These are phyloP conservation scores for Leucania comma DNA, from an alignment of 2,888 invertebrate species.

Conservation along the genomic window DNA sequence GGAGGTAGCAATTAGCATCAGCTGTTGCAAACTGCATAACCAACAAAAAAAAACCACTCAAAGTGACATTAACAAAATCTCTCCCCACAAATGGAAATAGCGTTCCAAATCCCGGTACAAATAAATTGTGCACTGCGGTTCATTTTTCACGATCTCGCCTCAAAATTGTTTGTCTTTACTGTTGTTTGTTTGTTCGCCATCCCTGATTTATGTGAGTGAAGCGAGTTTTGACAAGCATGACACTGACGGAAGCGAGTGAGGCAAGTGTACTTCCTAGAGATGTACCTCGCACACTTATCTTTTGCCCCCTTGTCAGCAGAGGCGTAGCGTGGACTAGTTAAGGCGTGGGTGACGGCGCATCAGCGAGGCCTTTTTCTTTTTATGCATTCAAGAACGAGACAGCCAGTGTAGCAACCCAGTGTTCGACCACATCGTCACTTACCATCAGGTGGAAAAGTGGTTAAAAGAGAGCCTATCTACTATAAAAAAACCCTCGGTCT, in stretches of 20 bases:
- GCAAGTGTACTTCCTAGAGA: conserved; percentile 49
- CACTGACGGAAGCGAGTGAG: conserved; percentile 63
- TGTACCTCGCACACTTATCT: conserved; percentile 57
- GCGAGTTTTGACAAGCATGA: conserved; percentile 64
- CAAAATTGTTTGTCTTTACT: conserved; percentile 60
- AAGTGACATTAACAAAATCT: conserved; percentile 40
- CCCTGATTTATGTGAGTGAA: conserved; percentile 64
- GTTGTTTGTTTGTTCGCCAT: conserved; percentile 59
- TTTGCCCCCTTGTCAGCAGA: conserved; percentile 17
- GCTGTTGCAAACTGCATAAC: neutral
- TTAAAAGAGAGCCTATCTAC: too few relatives aligned
- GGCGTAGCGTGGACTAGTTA: too few relatives aligned
- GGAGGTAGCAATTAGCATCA: too few relatives aligned
- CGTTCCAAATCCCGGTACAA: conserved; percentile 34
- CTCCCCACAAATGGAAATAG: conserved; percentile 42
- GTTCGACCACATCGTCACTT: too few relatives aligned
- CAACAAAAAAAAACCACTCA: neutral
- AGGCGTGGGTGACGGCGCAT: too few relatives aligned
- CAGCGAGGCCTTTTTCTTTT: too few relatives aligned
- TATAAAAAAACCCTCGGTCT: too few relatives aligned
- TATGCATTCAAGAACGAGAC: too few relatives aligned
- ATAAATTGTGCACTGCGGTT: conserved; percentile 56
- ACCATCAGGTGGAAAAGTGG: too few relatives aligned
- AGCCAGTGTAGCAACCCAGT: too few relatives aligned
- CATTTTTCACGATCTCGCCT: conserved; percentile 62